Evolutionary conservation across 2,113 vertebrate genomes (phyloP).

Genomic region (Tretioscincus oriximinensis): DNA sequence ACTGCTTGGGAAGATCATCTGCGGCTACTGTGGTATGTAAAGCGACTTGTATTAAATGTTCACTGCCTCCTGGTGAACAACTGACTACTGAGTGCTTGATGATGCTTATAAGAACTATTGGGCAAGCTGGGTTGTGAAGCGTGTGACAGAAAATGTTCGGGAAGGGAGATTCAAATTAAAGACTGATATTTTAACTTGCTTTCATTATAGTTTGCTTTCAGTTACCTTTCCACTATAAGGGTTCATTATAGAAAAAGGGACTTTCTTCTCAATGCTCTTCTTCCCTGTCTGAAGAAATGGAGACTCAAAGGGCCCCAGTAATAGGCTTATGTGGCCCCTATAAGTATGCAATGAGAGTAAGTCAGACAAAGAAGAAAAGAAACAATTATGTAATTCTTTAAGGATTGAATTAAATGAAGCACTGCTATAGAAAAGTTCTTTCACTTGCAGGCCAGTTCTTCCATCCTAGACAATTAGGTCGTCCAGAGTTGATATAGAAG

Average conservation of each 20-base stretch:
- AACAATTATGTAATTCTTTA: too few relatives aligned
- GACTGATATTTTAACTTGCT: slow-evolving; percentile 44
- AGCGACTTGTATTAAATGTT: slow-evolving; percentile 18
- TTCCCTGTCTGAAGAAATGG: too few relatives aligned
- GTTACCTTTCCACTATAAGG: too few relatives aligned
- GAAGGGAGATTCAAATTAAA: slow-evolving; percentile 29
- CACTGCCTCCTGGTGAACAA: slow-evolving; percentile 22
- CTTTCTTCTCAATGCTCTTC: too few relatives aligned
- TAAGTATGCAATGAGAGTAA: too few relatives aligned
- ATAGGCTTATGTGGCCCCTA: too few relatives aligned
- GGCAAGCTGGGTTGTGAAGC: not conserved
- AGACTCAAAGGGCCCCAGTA: too few relatives aligned
- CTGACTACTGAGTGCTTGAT: slow-evolving; percentile 28
- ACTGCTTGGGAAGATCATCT: too few relatives aligned
- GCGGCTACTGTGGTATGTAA: not conserved
- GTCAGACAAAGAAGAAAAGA: too few relatives aligned
- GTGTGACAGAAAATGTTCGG: not conserved
- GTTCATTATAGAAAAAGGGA: too few relatives aligned
- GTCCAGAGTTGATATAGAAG: too few relatives aligned
- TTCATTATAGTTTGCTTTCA: slow-evolving; percentile 36
- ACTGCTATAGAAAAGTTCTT: not conserved
- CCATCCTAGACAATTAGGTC: not conserved
- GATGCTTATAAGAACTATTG: slow-evolving; percentile 10
- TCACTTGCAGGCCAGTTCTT: not conserved
- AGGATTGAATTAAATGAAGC: not conserved